Evolutionary conservation across 2,113 vertebrate species (phyloP), one percentile per base, ranked within the genome.

Genomic region (Aldabrachelys gigantea): DNA sequence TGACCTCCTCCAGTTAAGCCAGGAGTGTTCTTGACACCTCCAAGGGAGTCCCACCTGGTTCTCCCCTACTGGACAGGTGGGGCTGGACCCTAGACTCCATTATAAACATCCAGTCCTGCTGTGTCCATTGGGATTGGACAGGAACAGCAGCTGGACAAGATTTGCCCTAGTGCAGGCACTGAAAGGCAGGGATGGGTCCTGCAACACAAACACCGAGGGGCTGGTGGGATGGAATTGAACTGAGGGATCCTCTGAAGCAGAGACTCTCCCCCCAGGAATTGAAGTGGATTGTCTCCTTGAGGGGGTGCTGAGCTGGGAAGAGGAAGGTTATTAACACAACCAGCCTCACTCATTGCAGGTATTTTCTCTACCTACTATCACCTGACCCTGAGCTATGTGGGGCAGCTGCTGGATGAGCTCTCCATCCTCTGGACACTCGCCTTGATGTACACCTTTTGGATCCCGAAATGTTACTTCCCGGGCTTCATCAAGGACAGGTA

Each of bases 311-410:
- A 22, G 6, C 10, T 8, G 54, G n/a, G 13, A 0, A 44, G 10
- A 80, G 83, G 0, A 8, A 49, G 81, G 24, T 76, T 82, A 50
- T 72, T 90, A 65, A 56, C 38, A n/a, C 27, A 80, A 54, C 6
- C 24, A 50, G 72, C 47, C 16, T 94, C 82, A 2, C 10, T 82
- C 27, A 5, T 53, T 81, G 25, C 87, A 99, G 99, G 99, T 3
- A 0, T 99, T 7, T 99, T 99, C 97, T 99, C 99, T 10, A 94
- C 95, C 2, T 99, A 99, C 93, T 99, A 99, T 93, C 99, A 99
- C 98, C 99, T 99, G 99, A 99, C 99, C 0, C 98, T 99, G 47
- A 99, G 99, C 96, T 99, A 99, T 0, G 91, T 99, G 72, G 99
- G 99, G 13, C 99, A 99, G 97, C 98, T 99, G 97, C 91, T 99